Conservation (phyloP, 2,797 vertebrate species). For the Sebastes kiyomatsui region DNA sequence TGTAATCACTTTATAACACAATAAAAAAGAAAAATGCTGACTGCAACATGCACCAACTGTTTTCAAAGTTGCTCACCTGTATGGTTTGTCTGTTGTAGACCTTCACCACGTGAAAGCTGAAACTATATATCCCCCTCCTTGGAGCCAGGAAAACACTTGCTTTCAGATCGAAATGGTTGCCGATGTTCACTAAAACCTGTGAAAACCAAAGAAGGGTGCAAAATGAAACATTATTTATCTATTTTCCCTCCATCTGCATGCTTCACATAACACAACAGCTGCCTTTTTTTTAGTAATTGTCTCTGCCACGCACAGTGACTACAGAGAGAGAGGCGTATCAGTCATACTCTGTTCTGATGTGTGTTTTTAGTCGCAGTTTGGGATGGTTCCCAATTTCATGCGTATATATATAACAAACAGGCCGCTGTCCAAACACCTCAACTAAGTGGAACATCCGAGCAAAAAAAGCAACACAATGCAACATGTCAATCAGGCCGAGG, state of each 20-base stretch:
- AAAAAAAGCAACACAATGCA: constrained; percentile 32
- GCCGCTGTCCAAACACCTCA: constrained; percentile 50
- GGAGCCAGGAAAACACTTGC: constrained; percentile 98
- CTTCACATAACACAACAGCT: constrained; percentile 36
- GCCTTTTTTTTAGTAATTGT: constrained; percentile 14
- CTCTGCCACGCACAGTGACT: constrained; percentile 9
- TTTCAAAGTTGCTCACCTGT: constrained; percentile 87
- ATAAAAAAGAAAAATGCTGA: background rate
- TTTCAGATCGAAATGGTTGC: constrained; percentile 98
- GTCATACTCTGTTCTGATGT: constrained; percentile 12
- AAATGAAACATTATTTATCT: constrained; percentile 15
- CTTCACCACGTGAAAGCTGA: constrained; percentile 99
- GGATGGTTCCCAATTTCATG: constrained; percentile 43
- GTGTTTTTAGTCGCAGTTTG: constrained; percentile 45
- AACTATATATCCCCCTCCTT: constrained; percentile 98
- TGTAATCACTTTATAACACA: no score
- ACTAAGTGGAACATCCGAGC: constrained; percentile 25
- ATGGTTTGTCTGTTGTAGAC: constrained; percentile 99
- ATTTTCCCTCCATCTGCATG: background rate
- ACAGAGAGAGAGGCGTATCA: constrained; percentile 18
- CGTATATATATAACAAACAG: constrained; percentile 22
- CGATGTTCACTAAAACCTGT: constrained; percentile 98
- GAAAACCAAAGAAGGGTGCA: constrained; percentile 61
- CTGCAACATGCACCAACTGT: background rate
- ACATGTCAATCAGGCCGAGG: constrained; percentile 25